Base-by-base conservation (phyloP, 2,113 vertebrate genomes). In the Taurulus bubalis region DNA sequence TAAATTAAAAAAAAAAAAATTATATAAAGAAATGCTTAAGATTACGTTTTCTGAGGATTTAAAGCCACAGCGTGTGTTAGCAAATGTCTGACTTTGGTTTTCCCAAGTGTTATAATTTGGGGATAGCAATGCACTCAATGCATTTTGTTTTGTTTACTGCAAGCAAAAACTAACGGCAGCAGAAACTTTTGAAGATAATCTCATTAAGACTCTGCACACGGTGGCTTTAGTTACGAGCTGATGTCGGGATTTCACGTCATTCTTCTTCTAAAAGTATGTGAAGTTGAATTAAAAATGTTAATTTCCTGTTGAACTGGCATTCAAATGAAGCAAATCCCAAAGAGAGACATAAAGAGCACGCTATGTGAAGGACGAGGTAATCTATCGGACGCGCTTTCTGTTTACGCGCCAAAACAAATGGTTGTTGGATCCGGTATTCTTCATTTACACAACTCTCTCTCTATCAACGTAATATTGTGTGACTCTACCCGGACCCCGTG, bases 371-470 rank as follows among this genome's bases (percentile, higher is more conserved):
- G 53, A 64, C n/a, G 18, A 8, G n/a, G n/a, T n/a, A n/a, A n/a
- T n/a, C n/a, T n/a, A n/a, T n/a, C n/a, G n/a, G n/a, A n/a, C n/a
- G n/a, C n/a, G n/a, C n/a, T n/a, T n/a, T n/a, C n/a, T n/a, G n/a
- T n/a, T n/a, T n/a, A n/a, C n/a, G n/a, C n/a, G n/a, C n/a, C n/a
- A n/a, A n/a, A n/a, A n/a, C n/a, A n/a, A n/a, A n/a, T n/a, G n/a
- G n/a, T n/a, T n/a, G n/a, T n/a, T n/a, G n/a, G n/a, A n/a, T n/a
- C n/a, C n/a, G n/a, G n/a, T n/a, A n/a, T 26, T 72, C 70, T 63
- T 59, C 38, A 56, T 69, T 75, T 71, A 40, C 10, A 45, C 36
- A 53, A 71, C 34, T 76, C 42, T 69, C 36, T 22, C 12, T 59
- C 40, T 22, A 30, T 71, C 30, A 72, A 55, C 36, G 56, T 6